Conservation (phyloP, 2,888 invertebrate species). For the Leucozona laternaria region DNA sequence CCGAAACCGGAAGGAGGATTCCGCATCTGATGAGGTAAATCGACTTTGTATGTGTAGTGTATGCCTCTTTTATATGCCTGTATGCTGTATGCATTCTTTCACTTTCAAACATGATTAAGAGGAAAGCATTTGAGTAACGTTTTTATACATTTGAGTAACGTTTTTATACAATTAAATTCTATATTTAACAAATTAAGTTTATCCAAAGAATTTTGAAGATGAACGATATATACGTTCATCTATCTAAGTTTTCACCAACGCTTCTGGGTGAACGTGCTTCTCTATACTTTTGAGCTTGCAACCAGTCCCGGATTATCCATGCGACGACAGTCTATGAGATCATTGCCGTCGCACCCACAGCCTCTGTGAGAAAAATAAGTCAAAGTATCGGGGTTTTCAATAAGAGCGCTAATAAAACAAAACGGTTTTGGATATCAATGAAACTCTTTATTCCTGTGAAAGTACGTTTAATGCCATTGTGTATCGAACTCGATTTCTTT, state of each 20-base stretch:
- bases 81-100: background rate
- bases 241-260: background rate
- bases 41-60: background rate
- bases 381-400: no score
- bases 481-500: no score
- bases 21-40: constrained; percentile 17
- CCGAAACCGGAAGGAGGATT: constrained; percentile 11
- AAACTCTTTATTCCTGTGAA: no score
- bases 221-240: background rate
- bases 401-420: no score
- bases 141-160: constrained; percentile 48
- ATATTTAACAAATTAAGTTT: constrained; percentile 66
- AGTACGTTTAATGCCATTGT: no score
- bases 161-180: constrained; percentile 53
- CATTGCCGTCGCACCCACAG: no score
- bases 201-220: constrained; percentile 45
- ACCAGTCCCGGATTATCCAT: background rate
- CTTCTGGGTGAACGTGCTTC: constrained; percentile 9
- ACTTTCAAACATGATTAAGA: constrained; percentile 32
- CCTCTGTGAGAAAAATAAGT: no score
- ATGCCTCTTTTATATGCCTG: background rate
- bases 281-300: background rate
- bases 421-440: no score
- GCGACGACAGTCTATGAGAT: no score
- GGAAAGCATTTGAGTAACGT: constrained; percentile 38